A percentile compares a stretch with the other conserved stretches of the same genome.
phyloP scores from a whole-genome alignment of 37 sponge, comb jelly and placozoan genomes.

The Cladorhizidae sp. region DNA sequence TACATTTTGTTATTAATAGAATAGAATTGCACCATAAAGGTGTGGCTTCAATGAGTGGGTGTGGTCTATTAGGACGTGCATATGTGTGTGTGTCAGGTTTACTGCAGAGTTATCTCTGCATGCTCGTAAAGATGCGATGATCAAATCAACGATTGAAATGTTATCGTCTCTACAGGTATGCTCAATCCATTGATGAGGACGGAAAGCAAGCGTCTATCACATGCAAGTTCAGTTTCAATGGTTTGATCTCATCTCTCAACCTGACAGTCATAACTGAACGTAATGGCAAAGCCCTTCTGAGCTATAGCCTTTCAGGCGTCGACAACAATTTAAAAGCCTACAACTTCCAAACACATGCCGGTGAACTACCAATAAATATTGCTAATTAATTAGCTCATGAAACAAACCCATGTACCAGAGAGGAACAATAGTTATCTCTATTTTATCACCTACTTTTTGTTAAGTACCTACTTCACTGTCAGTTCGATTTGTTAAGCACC shows the following conservation, averaged over 20 bases:
- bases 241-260: not conserved
- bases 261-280: not conserved
- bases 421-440: not conserved
- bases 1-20: too few species aligned
- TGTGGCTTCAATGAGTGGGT: too few species aligned
- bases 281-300: not conserved
- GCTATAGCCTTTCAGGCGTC: not conserved
- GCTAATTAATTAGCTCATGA: not conserved
- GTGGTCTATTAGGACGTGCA: too few species aligned
- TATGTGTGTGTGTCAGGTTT: too few species aligned
- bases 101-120: too few species aligned
- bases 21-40: too few species aligned
- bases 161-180: not conserved
- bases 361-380: slow-evolving; percentile 11
- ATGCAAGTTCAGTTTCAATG: not conserved
- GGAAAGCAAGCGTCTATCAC: not conserved
- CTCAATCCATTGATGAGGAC: not conserved
- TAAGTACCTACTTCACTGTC: too few species aligned
- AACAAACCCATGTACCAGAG: too few species aligned
- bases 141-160: too few species aligned
- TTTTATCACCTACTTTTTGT: not conserved
- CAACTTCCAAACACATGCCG: slow-evolving; percentile 66
- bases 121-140: too few species aligned
- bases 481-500: too few species aligned
- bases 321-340: slow-evolving; percentile 71